phyloP scores from a whole-genome alignment of 1,140 invertebrate genomes.

The Diploscapter pachys region DNA sequence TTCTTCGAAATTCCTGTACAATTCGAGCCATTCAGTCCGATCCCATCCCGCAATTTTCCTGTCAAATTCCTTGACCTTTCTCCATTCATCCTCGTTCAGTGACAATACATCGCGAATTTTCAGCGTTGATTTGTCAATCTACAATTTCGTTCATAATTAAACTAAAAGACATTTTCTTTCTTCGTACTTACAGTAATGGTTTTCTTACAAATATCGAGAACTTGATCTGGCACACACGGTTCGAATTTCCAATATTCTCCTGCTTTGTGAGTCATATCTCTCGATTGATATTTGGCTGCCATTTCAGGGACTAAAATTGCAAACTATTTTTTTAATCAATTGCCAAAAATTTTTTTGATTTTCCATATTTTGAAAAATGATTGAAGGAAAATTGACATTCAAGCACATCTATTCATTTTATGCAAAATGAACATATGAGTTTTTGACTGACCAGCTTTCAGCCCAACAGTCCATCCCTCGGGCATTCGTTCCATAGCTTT shows the following conservation, averaged over 20 bases:
- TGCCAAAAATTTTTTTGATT: neutral
- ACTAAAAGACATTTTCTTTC: neutral
- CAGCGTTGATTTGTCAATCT: neutral
- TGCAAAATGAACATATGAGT: neutral
- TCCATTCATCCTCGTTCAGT: neutral
- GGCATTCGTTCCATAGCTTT: conserved; percentile 15
- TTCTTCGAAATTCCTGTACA: too few species aligned
- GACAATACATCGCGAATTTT: too few species aligned
- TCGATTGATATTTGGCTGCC: conserved; percentile 12
- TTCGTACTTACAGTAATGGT: neutral
- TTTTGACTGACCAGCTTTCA: conserved; percentile 15
- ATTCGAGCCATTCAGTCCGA: conserved; percentile 6
- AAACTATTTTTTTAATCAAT: neutral
- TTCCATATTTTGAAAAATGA: neutral
- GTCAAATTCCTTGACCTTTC: conserved; percentile 14
- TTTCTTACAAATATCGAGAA: conserved; percentile 1
- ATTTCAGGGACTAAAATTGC: conserved; percentile 2
- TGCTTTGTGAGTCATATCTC: conserved; percentile 18
- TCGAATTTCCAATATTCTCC: neutral
- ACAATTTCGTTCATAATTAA: neutral
- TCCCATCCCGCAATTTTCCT: conserved; percentile 15
- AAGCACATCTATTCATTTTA: neutral
- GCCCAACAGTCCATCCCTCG: conserved; percentile 9
- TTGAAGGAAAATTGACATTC: neutral
- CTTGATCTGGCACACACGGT: conserved; percentile 1